Conservation (phyloP, 2,113 vertebrate species). For the Protobothrops flavoviridis region DNA sequence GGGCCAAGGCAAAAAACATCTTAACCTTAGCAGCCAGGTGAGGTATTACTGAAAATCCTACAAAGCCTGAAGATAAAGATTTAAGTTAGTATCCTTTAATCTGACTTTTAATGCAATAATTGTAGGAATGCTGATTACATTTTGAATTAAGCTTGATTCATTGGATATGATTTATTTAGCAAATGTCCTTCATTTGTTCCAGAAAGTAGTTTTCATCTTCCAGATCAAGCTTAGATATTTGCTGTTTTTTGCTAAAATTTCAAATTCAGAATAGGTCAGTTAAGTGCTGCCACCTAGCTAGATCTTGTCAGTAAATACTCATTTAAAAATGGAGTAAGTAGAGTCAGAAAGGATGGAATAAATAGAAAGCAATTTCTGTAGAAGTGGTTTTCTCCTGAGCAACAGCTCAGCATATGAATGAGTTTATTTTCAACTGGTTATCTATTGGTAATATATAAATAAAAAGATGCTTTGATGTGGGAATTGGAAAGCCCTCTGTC, state of each 20-base stretch:
- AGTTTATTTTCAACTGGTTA: not conserved
- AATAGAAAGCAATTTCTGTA: not conserved
- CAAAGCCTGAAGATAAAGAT: not conserved
- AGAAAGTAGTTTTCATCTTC: not conserved
- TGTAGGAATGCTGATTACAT: not conserved
- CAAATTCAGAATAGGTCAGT: not conserved
- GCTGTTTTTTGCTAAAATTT: not conserved
- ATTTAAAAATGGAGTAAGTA: not conserved
- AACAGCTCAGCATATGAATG: not conserved
- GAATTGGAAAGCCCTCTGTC: not conserved
- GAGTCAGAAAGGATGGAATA: not conserved
- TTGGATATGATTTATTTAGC: not conserved
- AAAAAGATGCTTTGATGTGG: not conserved
- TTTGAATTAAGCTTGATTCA: not conserved
- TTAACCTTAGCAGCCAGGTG: conserved; percentile 3
- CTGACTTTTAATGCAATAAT: not conserved
- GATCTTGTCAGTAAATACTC: not conserved
- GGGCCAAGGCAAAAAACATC: not conserved
- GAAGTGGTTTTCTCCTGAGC: not conserved
- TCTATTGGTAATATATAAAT: not conserved
- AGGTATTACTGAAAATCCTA: not conserved
- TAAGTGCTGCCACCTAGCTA: not conserved
- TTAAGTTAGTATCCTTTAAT: not conserved
- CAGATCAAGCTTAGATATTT: not conserved
- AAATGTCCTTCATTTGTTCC: not conserved